Evolutionary conservation across 2,113 vertebrate species (phyloP), one percentile per base, ranked within the genome.

Genomic region (Procavia capensis): DNA sequence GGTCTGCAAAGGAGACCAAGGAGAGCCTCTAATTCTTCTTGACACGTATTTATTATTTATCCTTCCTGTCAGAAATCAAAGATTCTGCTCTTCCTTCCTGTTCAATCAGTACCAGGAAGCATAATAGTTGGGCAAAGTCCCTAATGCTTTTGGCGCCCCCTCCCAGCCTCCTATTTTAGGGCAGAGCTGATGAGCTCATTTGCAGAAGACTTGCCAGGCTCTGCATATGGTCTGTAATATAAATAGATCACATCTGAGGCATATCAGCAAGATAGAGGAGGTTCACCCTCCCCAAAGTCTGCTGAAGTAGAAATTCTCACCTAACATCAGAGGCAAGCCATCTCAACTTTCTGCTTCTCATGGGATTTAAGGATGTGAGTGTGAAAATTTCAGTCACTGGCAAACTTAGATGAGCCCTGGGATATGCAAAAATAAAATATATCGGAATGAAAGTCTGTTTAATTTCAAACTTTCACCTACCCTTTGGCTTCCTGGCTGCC

Each of bases 211-310:
- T 97, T 96, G 97, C 97, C 96, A 97, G 90, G 84, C 50, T 93
- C 80, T 78, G 96, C 96, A 97, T 97, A 97, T 97, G 97, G 94
- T 95, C 93, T 93, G 92, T 89, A 96, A 95, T 97, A 97, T 97
- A 97, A 97, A 97, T 97, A 97, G 97, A 96, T 85, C 93, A 74
- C 92, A 92, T 96, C 92, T 95, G 78, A 90, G 88, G 87, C 96
- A 85, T 93, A 97, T 97, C 97, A 97, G 96, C 96, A 97, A 97
- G 97, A 97, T 72, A 92, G 87, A 97, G 74, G 90, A 93, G 72
- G 90, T 45, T 43, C 93, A 92, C 93, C 95, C 87, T 96, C 96
- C 90, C 90, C 90, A 68, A 94, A 96, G 92, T 95, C 96, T 97
- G 96, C 96, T 96, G 87, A 97, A 97, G 78, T 92, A 81, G 81